Conservation (phyloP, 2,797 vertebrate genomes). For the Acomys russatus region DNA sequence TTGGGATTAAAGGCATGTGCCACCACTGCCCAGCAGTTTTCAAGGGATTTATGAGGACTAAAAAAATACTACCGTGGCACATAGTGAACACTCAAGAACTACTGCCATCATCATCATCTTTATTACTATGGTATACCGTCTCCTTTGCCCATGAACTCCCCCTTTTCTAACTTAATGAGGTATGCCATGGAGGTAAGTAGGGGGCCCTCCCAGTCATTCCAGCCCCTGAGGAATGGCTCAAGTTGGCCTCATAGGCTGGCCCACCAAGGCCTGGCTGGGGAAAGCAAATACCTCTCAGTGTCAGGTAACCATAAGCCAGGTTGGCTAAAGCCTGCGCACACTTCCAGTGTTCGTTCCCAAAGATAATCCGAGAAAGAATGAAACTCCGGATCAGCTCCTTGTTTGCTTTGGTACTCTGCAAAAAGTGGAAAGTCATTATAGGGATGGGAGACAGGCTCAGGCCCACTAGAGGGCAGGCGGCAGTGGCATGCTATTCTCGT, state of each 20-base stretch:
- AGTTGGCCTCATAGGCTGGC: background rate
- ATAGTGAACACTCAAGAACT: background rate
- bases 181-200: background rate
- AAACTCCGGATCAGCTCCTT: constrained; percentile 84
- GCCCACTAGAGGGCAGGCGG: background rate
- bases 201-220: background rate
- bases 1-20: background rate
- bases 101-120: background rate
- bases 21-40: background rate
- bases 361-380: constrained; percentile 82
- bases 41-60: background rate
- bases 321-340: constrained; percentile 81
- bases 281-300: constrained; percentile 80
- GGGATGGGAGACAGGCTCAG: background rate
- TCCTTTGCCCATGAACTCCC: background rate
- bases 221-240: background rate
- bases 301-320: constrained; percentile 84
- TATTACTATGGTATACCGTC: background rate
- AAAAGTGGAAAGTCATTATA: constrained; percentile 1
- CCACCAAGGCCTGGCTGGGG: background rate
- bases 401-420: constrained; percentile 78
- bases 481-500: background rate
- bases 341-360: constrained; percentile 85
- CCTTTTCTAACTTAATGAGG: background rate
- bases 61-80: background rate